Base-by-base conservation (phyloP, 2,113 vertebrate species). In the Pterocles burchelli region DNA sequence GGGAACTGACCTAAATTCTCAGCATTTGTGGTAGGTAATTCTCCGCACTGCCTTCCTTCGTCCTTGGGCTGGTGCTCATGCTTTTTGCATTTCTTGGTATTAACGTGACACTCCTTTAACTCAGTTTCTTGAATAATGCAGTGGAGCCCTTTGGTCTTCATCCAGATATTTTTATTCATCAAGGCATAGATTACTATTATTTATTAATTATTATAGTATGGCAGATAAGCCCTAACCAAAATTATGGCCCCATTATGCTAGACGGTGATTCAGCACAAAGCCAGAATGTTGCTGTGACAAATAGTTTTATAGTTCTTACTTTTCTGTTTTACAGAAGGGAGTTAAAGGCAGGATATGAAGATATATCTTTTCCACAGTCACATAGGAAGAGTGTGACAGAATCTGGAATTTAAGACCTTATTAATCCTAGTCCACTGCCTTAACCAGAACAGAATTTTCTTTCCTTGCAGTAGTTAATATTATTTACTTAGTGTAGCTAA, bases 261-360 rank as follows among this genome's bases (percentile, higher is more conserved):
- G 72, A 52, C 68, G 77, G 76, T 89, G 95, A 90, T 90, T 86
- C 88, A 94, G 86, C 83, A 87, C 57, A 86, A 90, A 77, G 36
- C 11, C 66, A 51, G 55, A 86, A 76, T 68, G 49, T 77, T 90
- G 13, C 46, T 62, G 52, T 90, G 38, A 52, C 83, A 68, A 65
- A 20, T 61, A 68, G 28, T 68, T 93, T 90, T 89, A 81, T 59
- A 75, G 61, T 87, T 80, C 34, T 76, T 83, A 38, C 54, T 77
- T 62, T 90, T 55, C n/a, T 80, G 28, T 70, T 95, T 95, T 90
- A 72, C 65, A 65, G 59, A 72, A 66, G 8, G 55, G 24, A 93
- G 22, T 55, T 63, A 62, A 74, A 77, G 52, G 29, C 48, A 78
- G 43, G 58, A 5, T 33, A 55, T 38, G 63, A 67, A 77, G 62